phyloP scores from a whole-genome alignment of 1,140 invertebrate genomes.

The Drosophila ogumai region DNA sequence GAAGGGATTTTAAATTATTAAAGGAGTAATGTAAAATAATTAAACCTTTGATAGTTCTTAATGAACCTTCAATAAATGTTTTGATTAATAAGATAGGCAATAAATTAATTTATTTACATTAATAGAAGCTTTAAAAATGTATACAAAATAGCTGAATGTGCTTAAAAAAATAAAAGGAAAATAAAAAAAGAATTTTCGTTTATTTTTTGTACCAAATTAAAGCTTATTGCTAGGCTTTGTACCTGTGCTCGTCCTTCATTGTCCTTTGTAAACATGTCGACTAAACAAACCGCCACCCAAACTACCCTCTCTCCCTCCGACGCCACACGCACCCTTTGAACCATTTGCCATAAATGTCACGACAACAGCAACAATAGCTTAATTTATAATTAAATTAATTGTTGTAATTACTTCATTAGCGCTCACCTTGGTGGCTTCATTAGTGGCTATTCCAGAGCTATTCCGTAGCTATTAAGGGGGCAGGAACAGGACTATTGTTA shows the following conservation, averaged over 20 bases:
- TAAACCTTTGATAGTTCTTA: too few relatives aligned
- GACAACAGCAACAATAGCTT: conserved; percentile 69
- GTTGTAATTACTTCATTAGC: conserved; percentile 83
- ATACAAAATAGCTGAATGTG: not conserved
- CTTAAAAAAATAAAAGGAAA: not conserved
- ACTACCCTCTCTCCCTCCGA: not conserved
- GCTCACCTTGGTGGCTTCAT: conserved; percentile 60
- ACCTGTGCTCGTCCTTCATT: conserved; percentile 37
- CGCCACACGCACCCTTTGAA: not conserved
- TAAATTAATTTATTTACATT: not conserved
- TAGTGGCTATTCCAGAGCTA: conserved; percentile 45
- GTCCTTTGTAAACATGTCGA: conserved; percentile 79
- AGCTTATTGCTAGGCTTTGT: not conserved
- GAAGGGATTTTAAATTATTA: not conserved
- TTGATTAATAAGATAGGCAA: not conserved
- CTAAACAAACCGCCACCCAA: conserved; percentile 41
- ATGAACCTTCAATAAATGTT: not conserved
- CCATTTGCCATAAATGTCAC: conserved; percentile 58
- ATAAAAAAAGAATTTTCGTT: not conserved
- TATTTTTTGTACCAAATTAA: not conserved
- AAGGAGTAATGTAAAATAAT: too few relatives aligned
- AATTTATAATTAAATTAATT: conserved; percentile 84
- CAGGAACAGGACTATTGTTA: conserved; percentile 47
- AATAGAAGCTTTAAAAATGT: not conserved
- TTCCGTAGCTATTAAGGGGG: conserved; percentile 22